Percentiles rank a stretch among this genome's conserved stretches.
phyloP scores from a whole-genome alignment of 2,797 vertebrate species.

The Pipistrellus pipistrellus region DNA sequence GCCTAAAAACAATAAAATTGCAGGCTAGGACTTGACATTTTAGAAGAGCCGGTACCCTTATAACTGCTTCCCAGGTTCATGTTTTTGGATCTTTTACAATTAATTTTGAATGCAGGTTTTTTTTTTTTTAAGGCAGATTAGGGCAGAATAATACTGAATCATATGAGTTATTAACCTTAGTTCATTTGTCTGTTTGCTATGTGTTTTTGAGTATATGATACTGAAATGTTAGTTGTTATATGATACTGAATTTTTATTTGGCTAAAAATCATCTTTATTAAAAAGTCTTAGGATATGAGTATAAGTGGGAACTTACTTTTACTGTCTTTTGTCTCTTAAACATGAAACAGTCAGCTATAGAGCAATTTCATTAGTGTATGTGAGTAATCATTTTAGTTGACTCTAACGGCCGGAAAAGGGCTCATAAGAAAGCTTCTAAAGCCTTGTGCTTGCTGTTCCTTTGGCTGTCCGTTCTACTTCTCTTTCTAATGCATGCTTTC shows the following conservation, averaged over 20 bases:
- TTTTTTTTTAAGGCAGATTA: constrained; percentile 4
- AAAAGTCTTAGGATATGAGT: constrained; percentile 52
- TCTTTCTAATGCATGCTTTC: constrained; percentile 83
- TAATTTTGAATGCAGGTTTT: constrained; percentile 24
- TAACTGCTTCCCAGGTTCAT: constrained; percentile 33
- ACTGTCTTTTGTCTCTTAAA: constrained; percentile 81
- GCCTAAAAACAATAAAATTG: constrained; percentile 29
- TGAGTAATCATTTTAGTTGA: constrained; percentile 74
- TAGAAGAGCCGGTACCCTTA: constrained; percentile 1
- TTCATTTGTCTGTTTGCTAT: constrained; percentile 35
- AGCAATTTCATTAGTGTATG: constrained; percentile 80
- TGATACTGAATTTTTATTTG: constrained; percentile 53
- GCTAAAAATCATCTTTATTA: constrained; percentile 57
- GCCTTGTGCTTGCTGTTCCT: constrained; percentile 57
- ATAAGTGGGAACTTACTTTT: constrained; percentile 78
- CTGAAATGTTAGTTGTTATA: constrained; percentile 58
- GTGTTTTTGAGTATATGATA: constrained; percentile 52
- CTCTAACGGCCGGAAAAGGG: constrained; percentile 61
- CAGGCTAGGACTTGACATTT: constrained; percentile 57
- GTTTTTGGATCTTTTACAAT: constrained; percentile 63
- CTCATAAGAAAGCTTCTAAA: constrained; percentile 60
- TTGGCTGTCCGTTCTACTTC: constrained; percentile 66
- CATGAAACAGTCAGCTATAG: constrained; percentile 79
- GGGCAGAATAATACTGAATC: not conserved
- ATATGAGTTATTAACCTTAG: constrained; percentile 53